A percentile compares a stretch with the other conserved stretches of the same genome.
Conservation (phyloP, 1,140 invertebrate species). For the Melipona quadrifasciata region DNA sequence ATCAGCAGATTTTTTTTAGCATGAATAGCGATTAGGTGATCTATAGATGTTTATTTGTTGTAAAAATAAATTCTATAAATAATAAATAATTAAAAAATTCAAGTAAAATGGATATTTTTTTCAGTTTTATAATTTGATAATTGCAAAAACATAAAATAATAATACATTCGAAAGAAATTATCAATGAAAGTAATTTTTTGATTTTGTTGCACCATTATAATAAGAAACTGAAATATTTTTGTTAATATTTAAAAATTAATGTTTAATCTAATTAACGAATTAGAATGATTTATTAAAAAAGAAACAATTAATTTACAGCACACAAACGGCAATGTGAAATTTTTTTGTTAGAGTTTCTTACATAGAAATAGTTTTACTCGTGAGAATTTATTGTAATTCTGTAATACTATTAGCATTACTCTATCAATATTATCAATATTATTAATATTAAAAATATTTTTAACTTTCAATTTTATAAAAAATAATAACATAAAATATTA, state of each 20-base stretch:
- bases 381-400: too few relatives aligned
- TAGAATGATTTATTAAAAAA: not conserved
- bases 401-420: too few relatives aligned
- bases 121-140: not conserved
- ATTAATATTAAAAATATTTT: too few relatives aligned
- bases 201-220: not conserved
- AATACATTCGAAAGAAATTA: not conserved
- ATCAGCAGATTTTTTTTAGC: not conserved
- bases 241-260: not conserved
- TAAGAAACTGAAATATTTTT: not conserved
- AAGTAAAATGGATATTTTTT: too few relatives aligned
- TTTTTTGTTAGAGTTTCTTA: not conserved
- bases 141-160: not conserved
- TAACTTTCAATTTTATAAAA: not conserved
- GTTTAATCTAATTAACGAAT: not conserved
- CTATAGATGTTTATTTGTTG: too few relatives aligned
- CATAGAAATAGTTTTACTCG: not conserved
- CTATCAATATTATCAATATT: too few relatives aligned
- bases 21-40: not conserved
- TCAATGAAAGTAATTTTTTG: not conserved
- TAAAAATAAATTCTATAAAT: too few relatives aligned
- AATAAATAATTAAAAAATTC: too few relatives aligned
- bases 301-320: too few relatives aligned
- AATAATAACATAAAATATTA: not conserved
- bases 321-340: too few relatives aligned